Conservation (phyloP, 1,140 invertebrate genomes). For the Nomia melanderi region DNA sequence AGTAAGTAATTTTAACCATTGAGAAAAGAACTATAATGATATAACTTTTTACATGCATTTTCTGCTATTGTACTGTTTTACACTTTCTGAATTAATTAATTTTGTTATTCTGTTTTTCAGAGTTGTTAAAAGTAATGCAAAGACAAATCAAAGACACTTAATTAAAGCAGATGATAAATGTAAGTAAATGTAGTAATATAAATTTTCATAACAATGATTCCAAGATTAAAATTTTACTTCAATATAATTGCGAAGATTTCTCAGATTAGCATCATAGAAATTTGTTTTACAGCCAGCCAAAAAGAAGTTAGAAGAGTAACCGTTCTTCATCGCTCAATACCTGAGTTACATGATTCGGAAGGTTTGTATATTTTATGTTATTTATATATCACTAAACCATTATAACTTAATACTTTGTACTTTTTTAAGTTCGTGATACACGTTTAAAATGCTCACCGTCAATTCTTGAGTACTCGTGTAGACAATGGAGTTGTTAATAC, state of each 20-base stretch:
- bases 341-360: constrained; percentile 74
- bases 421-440: too few species aligned
- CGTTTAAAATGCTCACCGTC: too few species aligned
- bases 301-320: constrained; percentile 75
- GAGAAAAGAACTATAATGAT: too few species aligned
- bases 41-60: too few species aligned
- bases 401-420: too few species aligned
- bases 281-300: constrained; percentile 65
- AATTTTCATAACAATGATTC: not conserved
- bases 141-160: constrained; percentile 68
- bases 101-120: constrained; percentile 63
- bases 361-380: constrained; percentile 57
- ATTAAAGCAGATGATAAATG: constrained; percentile 71
- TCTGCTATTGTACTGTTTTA: not conserved
- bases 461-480: too few species aligned
- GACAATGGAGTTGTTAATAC: too few species aligned
- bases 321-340: constrained; percentile 71
- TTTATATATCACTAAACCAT: not conserved
- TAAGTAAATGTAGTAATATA: constrained; percentile 52
- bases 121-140: constrained; percentile 73
- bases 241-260: not conserved
- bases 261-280: not conserved
- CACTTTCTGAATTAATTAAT: not conserved
- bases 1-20: constrained; percentile 72
- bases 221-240: not conserved